Percentiles rank a stretch among this genome's conserved stretches.
phyloP scores from a whole-genome alignment of 2,113 vertebrate genomes.

The Falco punctatus region DNA sequence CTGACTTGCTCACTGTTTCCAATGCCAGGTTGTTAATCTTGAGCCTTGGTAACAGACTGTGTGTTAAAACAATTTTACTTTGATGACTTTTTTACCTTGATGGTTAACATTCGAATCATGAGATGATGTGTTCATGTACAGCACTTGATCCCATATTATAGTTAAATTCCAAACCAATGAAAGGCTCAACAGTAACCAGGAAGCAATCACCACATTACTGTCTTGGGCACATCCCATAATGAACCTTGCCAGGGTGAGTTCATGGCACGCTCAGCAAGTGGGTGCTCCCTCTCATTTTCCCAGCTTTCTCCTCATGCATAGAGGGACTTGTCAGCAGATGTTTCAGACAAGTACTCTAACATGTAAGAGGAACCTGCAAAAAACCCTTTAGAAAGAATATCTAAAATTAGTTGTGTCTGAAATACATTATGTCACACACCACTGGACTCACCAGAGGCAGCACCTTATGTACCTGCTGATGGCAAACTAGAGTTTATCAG shows the following conservation, averaged over 20 bases:
- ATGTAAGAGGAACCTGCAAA: background rate
- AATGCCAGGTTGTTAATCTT: background rate
- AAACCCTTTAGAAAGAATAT: background rate
- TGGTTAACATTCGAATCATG: background rate
- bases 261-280: background rate
- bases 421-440: background rate
- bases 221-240: fast-evolving
- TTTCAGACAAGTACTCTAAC: background rate
- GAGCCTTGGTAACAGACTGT: background rate
- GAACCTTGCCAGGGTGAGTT: background rate
- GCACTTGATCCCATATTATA: background rate
- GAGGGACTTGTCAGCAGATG: background rate
- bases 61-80: background rate
- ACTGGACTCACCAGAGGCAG: background rate
- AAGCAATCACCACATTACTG: background rate
- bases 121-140: background rate
- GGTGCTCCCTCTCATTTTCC: background rate
- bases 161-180: background rate
- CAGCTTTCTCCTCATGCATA: background rate
- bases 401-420: background rate
- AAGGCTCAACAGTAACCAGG: background rate
- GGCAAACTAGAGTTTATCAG: background rate
- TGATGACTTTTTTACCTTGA: background rate
- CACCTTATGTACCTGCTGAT: background rate
- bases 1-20: background rate